Evolutionary conservation across 1,140 invertebrate genomes (phyloP).

Genomic region (Procambarus virginalis): DNA sequence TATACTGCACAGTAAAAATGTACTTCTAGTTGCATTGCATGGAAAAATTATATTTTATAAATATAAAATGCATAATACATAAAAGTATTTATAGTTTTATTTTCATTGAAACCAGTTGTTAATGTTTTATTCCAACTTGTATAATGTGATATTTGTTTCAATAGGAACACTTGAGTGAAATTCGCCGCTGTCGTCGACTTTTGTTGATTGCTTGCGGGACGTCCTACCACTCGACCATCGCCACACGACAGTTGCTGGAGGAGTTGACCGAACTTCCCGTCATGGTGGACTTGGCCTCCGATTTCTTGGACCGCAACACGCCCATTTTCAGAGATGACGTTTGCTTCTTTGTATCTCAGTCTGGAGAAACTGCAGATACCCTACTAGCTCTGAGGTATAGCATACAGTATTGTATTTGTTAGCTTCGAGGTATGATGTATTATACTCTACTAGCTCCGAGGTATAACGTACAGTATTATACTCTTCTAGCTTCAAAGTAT

Average conservation of each 20-base stretch:
- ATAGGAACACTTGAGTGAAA: constrained; percentile 97
- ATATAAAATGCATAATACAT: too few relatives aligned
- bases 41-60: too few relatives aligned
- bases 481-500: too few relatives aligned
- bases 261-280: constrained; percentile 99
- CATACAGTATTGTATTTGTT: constrained; percentile 14
- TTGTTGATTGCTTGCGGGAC: constrained; percentile 99
- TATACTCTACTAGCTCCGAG: too few relatives aligned
- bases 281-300: constrained; percentile 98
- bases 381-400: constrained; percentile 86
- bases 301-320: constrained; percentile 97
- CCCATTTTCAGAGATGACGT: constrained; percentile 99
- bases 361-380: constrained; percentile 98
- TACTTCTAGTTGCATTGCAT: too few relatives aligned
- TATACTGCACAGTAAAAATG: too few relatives aligned
- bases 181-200: constrained; percentile 94
- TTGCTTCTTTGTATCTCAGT: constrained; percentile 99
- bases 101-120: too few relatives aligned
- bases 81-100: too few relatives aligned
- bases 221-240: constrained; percentile 98
- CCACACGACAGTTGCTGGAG: constrained; percentile 96
- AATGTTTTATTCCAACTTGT: too few relatives aligned
- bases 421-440: too few relatives aligned
- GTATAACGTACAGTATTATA: too few relatives aligned
- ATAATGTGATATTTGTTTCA: constrained; percentile 74